phyloP scores from a whole-genome alignment of 2,888 invertebrate genomes.

The Poecilus cupreus region DNA sequence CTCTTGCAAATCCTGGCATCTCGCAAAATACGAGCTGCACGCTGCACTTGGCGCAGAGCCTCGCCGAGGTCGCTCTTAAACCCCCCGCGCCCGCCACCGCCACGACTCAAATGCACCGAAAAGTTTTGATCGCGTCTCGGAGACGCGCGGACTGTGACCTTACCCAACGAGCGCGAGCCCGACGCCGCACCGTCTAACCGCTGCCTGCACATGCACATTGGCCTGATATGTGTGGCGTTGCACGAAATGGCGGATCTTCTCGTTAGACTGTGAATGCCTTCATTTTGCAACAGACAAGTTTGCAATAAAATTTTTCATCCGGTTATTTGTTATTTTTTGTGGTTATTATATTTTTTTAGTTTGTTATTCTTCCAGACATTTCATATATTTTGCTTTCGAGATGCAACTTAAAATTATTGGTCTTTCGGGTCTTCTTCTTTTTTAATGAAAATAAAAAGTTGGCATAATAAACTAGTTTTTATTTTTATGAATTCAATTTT shows the following conservation, averaged over 20 bases:
- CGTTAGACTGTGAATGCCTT: conserved; percentile 59
- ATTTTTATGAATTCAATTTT: too few species aligned
- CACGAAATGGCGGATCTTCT: conserved; percentile 51
- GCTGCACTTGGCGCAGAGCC: too few species aligned
- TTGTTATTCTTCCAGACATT: conserved; percentile 39
- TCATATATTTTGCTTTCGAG: neutral
- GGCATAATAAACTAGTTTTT: neutral
- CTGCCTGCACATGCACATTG: conserved; percentile 43
- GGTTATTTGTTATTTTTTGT: conserved; percentile 55
- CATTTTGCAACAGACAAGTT: conserved; percentile 59
- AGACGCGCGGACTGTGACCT: conserved; percentile 38
- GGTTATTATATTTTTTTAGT: conserved; percentile 42
- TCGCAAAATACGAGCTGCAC: conserved; percentile 47
- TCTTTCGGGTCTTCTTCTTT: neutral
- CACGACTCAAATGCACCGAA: conserved; percentile 52
- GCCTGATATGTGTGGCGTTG: conserved; percentile 56
- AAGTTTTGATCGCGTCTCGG: conserved; percentile 53
- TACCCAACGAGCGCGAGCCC: neutral
- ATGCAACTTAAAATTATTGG: neutral
- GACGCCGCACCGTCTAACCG: conserved; percentile 10
- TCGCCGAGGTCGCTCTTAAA: conserved; percentile 47
- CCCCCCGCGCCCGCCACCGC: neutral
- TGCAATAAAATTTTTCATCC: conserved; percentile 57
- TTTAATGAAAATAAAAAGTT: neutral
- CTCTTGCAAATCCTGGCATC: conserved; percentile 46